These are phyloP conservation scores for Uria aalge DNA, from an alignment of 2,113 vertebrate species.

Conservation along the genomic window DNA sequence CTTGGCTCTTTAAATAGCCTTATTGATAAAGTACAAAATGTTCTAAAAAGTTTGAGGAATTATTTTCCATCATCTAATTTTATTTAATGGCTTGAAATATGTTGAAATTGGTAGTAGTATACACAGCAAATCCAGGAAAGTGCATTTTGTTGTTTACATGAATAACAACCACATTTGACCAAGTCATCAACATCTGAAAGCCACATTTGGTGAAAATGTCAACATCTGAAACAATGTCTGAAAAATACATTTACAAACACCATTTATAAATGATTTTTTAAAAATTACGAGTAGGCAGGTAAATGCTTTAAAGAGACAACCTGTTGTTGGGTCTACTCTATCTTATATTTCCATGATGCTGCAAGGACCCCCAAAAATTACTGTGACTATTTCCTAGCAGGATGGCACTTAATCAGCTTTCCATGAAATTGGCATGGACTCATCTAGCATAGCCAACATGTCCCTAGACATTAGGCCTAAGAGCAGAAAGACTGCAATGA, in stretches of 20 bases:
- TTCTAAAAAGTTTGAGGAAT: neutral
- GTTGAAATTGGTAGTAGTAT: neutral
- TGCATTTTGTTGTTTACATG: neutral
- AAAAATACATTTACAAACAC: neutral
- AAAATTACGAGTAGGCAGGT: neutral
- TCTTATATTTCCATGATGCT: neutral
- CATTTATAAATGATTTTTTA: neutral
- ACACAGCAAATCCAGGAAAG: neutral
- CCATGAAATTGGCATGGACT: neutral
- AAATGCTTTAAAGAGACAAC: neutral
- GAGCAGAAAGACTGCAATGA: neutral
- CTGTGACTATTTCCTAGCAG: neutral
- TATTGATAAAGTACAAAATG: neutral
- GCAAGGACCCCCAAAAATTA: neutral
- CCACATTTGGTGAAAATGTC: neutral
- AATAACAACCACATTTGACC: neutral
- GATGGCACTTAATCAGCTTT: neutral
- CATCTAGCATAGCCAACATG: neutral
- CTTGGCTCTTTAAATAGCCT: neutral
- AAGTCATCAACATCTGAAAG: neutral
- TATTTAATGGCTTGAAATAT: neutral
- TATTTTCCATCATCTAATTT: neutral
- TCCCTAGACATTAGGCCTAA: neutral
- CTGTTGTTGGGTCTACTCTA: neutral
- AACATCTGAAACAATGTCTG: neutral